Percentiles rank a stretch among this genome's conserved stretches.
Evolutionary conservation across 1,140 invertebrate species (phyloP).

Genomic region (Bicyclus anynana): DNA sequence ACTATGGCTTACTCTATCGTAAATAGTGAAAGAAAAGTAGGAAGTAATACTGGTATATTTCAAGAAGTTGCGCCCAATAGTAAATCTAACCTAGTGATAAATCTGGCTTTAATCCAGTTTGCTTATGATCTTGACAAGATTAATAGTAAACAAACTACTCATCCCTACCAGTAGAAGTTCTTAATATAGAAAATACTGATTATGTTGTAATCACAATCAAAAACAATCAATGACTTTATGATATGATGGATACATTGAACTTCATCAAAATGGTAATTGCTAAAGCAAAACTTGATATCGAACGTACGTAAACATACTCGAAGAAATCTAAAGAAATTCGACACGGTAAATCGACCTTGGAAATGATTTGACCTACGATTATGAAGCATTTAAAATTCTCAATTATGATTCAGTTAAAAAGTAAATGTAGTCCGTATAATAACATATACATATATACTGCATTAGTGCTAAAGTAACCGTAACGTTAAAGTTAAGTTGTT

Average conservation of each 20-base stretch:
- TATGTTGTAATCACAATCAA: not conserved
- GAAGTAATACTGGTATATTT: slow-evolving; percentile 25
- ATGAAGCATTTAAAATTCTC: not conserved
- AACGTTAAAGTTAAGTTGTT: no score
- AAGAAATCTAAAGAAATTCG: not conserved
- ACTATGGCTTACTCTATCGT: slow-evolving; percentile 3
- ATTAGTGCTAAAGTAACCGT: no score
- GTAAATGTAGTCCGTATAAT: no score
- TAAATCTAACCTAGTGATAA: slow-evolving; percentile 32
- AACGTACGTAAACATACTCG: no score
- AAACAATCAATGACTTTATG: not conserved
- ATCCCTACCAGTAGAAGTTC: slow-evolving; percentile 28
- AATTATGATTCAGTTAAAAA: not conserved
- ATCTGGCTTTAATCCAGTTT: slow-evolving; percentile 42
- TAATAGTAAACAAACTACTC: slow-evolving; percentile 33
- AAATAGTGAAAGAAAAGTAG: slow-evolving; percentile 21
- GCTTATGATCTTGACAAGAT: slow-evolving; percentile 38
- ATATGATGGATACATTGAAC: not conserved
- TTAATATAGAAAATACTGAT: slow-evolving; percentile 2
- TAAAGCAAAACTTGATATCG: not conserved
- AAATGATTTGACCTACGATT: not conserved
- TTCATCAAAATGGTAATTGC: not conserved
- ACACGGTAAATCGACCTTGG: not conserved
- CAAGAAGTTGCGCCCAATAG: slow-evolving; percentile 35
- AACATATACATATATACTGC: no score